Evolutionary conservation across 1,140 invertebrate genomes (phyloP).

Genomic region (Drosophila eugracilis): DNA sequence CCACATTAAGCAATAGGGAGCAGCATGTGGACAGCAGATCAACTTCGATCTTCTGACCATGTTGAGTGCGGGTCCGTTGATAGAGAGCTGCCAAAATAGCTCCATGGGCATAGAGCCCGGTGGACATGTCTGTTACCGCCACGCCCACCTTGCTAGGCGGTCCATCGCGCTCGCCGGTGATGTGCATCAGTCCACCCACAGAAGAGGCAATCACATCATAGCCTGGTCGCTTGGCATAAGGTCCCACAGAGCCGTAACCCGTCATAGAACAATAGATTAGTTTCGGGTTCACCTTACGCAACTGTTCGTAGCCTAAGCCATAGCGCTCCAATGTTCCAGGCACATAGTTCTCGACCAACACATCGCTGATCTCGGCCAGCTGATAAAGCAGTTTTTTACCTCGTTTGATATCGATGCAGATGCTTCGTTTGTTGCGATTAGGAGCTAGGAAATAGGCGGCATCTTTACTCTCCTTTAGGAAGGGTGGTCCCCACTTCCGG

Average conservation of each 20-base stretch:
- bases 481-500: conserved; percentile 97
- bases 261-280: conserved; percentile 98
- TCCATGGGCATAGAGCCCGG: conserved; percentile 97
- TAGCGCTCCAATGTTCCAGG: conserved; percentile 94
- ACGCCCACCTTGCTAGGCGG: conserved; percentile 96
- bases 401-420: conserved; percentile 94
- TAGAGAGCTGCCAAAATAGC: conserved; percentile 96
- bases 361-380: conserved; percentile 91
- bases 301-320: conserved; percentile 91
- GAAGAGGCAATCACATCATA: conserved; percentile 98
- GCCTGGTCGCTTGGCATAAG: conserved; percentile 93
- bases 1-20: conserved; percentile 94
- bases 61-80: conserved; percentile 90
- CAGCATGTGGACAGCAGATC: conserved; percentile 97
- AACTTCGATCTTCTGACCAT: conserved; percentile 97
- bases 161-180: conserved; percentile 94
- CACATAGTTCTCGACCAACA: conserved; percentile 97
- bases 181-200: conserved; percentile 94
- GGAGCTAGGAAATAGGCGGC: conserved; percentile 94
- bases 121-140: conserved; percentile 96
- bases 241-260: conserved; percentile 95
- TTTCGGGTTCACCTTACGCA: conserved; percentile 90
- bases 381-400: conserved; percentile 91
- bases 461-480: conserved; percentile 89
- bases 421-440: conserved; percentile 98